Percentiles rank a stretch among this genome's conserved stretches.
Conservation (phyloP, 2,113 vertebrate species). For the Bucco capensis region DNA sequence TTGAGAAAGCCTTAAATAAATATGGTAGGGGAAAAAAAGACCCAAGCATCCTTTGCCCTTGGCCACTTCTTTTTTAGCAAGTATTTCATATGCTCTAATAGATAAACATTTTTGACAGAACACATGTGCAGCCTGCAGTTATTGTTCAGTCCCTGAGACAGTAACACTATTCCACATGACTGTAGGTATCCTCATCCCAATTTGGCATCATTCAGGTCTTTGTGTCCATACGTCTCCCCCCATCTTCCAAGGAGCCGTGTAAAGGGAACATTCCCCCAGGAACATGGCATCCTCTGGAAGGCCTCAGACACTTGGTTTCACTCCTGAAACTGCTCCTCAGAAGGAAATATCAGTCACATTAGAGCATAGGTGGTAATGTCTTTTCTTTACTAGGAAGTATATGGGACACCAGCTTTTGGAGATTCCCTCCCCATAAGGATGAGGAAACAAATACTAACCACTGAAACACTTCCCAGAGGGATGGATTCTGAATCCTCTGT, state of each 20-base stretch:
- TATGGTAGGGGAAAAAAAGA: not conserved
- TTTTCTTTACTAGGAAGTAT: not conserved
- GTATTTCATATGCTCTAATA: not conserved
- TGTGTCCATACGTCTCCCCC: not conserved
- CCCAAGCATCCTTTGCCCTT: not conserved
- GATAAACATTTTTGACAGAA: not conserved
- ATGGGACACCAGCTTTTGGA: not conserved
- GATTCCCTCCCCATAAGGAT: not conserved
- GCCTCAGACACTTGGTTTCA: not conserved
- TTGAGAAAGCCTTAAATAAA: not conserved
- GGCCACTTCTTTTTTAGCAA: not conserved
- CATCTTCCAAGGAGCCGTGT: not conserved
- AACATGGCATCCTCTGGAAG: not conserved
- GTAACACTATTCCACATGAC: not conserved
- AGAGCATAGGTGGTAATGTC: not conserved
- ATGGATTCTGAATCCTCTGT: conserved; percentile 81
- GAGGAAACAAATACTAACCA: conserved; percentile 75
- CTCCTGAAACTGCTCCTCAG: not conserved
- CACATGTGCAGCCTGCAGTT: fast-evolving
- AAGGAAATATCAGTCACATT: not conserved
- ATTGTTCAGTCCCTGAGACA: fast-evolving
- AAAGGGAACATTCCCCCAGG: not conserved
- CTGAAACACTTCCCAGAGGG: conserved; percentile 81
- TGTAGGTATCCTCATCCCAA: not conserved
- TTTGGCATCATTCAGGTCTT: not conserved